These are phyloP conservation scores for Hypocryptadius cinnamomeus DNA, from an alignment of 2,113 vertebrate genomes.

Conservation along the genomic window DNA sequence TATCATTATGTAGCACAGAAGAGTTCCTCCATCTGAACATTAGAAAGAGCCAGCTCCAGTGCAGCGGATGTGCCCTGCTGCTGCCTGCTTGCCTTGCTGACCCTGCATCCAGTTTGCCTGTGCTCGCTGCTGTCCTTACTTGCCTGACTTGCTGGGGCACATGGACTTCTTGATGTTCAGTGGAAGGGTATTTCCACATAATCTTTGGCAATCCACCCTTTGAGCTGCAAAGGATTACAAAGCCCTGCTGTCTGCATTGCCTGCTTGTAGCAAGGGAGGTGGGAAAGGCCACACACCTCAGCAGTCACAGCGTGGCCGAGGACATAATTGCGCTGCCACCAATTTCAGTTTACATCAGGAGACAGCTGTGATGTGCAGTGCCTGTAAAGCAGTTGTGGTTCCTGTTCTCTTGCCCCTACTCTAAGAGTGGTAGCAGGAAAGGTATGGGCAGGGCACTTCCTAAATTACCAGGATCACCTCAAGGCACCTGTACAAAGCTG, in stretches of 20 bases:
- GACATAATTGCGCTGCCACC: not conserved
- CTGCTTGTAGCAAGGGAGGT: not conserved
- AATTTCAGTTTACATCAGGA: not conserved
- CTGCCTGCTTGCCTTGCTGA: not conserved
- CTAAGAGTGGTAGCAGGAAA: rapidly evolving
- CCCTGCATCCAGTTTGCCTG: not conserved
- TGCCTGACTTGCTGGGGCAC: not conserved
- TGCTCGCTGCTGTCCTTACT: not conserved
- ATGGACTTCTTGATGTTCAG: not conserved
- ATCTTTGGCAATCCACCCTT: not conserved
- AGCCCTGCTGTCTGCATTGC: not conserved
- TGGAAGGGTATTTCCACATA: not conserved
- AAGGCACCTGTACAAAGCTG: not conserved
- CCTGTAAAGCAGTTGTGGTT: not conserved
- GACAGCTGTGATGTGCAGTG: not conserved
- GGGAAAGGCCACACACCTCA: not conserved
- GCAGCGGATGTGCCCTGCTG: not conserved
- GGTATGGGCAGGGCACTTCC: not conserved
- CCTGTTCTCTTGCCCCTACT: not conserved
- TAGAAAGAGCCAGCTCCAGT: not conserved
- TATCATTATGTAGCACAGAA: not conserved
- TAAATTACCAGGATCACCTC: not conserved
- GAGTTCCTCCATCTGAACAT: not conserved
- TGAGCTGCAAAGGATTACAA: not conserved
- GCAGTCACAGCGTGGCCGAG: not conserved